phyloP scores from a whole-genome alignment of 1,140 invertebrate species.

The Brachionus rotundiformis region DNA sequence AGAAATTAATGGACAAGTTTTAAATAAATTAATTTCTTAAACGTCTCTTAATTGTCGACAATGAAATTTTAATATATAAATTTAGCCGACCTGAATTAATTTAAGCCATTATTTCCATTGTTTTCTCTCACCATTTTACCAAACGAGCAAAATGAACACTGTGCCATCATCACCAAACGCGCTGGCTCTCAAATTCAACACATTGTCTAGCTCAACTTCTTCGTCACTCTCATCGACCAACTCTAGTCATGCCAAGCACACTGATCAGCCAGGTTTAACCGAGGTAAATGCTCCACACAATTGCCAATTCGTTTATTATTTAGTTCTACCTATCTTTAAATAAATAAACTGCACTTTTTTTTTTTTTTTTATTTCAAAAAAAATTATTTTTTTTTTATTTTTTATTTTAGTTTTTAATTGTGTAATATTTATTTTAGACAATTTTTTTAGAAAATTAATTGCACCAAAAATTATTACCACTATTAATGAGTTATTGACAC shows the following conservation, averaged over 20 bases:
- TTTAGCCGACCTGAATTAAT: conserved; percentile 33
- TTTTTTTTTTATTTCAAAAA: neutral
- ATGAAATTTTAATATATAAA: conserved; percentile 10
- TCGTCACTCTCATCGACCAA: conserved; percentile 35
- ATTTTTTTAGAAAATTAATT: neutral
- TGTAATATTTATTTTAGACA: neutral
- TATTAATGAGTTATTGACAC: conserved; percentile 42
- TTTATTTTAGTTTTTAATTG: neutral
- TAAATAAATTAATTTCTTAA: conserved; percentile 25
- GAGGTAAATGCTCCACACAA: conserved; percentile 4
- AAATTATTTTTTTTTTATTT: neutral
- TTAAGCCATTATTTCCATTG: conserved; percentile 10
- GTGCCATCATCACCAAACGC: neutral
- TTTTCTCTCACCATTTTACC: conserved; percentile 11
- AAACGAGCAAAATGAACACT: conserved; percentile 41
- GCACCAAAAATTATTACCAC: neutral
- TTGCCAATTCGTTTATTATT: too few species aligned
- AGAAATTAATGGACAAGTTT: conserved; percentile 39
- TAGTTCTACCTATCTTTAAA: neutral
- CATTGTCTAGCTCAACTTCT: conserved; percentile 44
- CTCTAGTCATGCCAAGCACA: conserved; percentile 32
- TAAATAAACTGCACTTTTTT: conserved; percentile 12
- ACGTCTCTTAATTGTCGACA: neutral
- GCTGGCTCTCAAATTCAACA: conserved; percentile 29
- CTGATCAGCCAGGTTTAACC: neutral